These are phyloP conservation scores for Plebejus melissa DNA, from an alignment of 2,888 invertebrate species.

Conservation along the genomic window DNA sequence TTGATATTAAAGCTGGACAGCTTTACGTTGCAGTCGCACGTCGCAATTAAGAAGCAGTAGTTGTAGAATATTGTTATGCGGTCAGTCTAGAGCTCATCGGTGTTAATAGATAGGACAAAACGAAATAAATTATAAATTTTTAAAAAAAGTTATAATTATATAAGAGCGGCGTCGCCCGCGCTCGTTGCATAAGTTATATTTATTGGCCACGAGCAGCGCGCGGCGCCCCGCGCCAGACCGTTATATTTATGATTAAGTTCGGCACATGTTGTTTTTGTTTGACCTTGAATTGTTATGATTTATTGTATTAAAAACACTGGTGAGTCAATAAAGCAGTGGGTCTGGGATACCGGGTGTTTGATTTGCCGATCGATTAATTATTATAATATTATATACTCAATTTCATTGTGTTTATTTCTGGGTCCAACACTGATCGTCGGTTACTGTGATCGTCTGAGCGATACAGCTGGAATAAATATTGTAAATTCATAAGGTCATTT, in stretches of 20 bases:
- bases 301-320: slow-evolving; percentile 77
- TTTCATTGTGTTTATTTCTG: slow-evolving; percentile 60
- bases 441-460: slow-evolving; percentile 54
- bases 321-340: slow-evolving; percentile 79
- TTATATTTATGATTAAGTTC: slow-evolving; percentile 73
- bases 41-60: not conserved
- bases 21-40: not conserved
- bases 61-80: not conserved
- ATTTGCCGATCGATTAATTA: slow-evolving; percentile 55
- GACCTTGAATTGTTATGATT: slow-evolving; percentile 77
- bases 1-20: not conserved
- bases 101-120: slow-evolving; percentile 76
- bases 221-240: slow-evolving; percentile 64
- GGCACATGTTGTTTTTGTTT: slow-evolving; percentile 77
- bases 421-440: slow-evolving; percentile 62
- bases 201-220: slow-evolving; percentile 66
- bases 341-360: slow-evolving; percentile 74
- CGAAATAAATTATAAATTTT: slow-evolving; percentile 77
- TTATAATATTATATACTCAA: slow-evolving; percentile 44
- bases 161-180: slow-evolving; percentile 34
- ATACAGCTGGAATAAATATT: slow-evolving; percentile 61
- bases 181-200: slow-evolving; percentile 67
- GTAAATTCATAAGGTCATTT: slow-evolving; percentile 73
- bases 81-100: slow-evolving; percentile 40
- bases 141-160: slow-evolving; percentile 67